phyloP scores from a whole-genome alignment of 2,888 invertebrate genomes.

The Aphidoletes aphidimyza region DNA sequence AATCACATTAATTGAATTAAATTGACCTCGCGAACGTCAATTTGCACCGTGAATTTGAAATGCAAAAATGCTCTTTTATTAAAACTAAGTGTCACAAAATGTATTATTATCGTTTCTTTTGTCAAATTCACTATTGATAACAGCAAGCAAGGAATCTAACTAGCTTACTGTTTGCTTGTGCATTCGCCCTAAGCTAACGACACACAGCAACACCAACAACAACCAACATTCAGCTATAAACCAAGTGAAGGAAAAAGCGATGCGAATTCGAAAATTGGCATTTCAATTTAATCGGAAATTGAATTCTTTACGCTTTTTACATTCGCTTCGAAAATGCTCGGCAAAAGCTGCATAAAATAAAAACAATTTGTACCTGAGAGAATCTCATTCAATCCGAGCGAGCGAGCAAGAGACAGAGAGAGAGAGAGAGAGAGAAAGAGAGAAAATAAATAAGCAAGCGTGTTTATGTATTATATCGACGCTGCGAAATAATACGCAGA shows the following conservation, averaged over 20 bases:
- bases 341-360: not conserved
- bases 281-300: slow-evolving; percentile 51
- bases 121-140: not conserved
- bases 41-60: not conserved
- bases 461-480: slow-evolving; percentile 34
- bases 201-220: not conserved
- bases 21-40: slow-evolving; percentile 6
- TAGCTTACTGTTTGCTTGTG: not conserved
- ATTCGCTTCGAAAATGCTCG: not conserved
- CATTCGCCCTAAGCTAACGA: not conserved
- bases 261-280: slow-evolving; percentile 40
- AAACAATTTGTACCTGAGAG: slow-evolving; percentile 39
- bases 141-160: not conserved
- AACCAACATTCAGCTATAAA: not conserved
- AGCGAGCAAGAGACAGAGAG: no score
- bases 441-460: not conserved
- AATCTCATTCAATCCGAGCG: not conserved
- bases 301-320: slow-evolving; percentile 49
- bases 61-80: not conserved
- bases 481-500: slow-evolving; percentile 31
- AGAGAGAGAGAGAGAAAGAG: no score
- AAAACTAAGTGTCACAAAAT: slow-evolving; percentile 11
- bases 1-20: slow-evolving; percentile 33
- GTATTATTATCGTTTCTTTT: slow-evolving; percentile 13
- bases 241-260: not conserved